Evolutionary conservation across 1,140 invertebrate genomes (phyloP), one percentile per base, ranked within the genome.

Genomic region (Drosophila simulans): DNA sequence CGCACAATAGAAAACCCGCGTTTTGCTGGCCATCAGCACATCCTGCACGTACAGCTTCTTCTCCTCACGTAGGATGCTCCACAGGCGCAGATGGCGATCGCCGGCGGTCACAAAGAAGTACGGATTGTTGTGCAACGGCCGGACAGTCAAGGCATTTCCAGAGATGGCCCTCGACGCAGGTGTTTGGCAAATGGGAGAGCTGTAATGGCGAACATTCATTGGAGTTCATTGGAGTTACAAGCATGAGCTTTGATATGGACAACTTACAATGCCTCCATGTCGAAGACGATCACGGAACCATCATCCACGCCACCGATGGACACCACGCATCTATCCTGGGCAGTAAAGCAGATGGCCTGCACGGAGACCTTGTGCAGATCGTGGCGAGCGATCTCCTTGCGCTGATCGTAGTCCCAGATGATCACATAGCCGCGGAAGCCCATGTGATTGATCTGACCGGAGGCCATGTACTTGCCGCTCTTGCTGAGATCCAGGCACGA

Each of bases 251-350:
- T 4, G 11, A 15, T 2, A 3, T 8, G 35, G 3, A 4, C 5
- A 43, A 43, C 27, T 5, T 10, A 94, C 72, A 93, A 94, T 2
- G 93, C 93, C 34, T 93, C 80, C 53, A 96, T 94, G 82, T 97
- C 95, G 94, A 95, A 97, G 7, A 97, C 94, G 31, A 97, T 94
- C 27, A 97, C 95, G 77, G 95, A 95, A 22, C 97, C 96, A 92
- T 98, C 97, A 92, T 99, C 98, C 71, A 95, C 94, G 1, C 98
- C 98, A 13, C 98, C 98, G 35, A 98, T 93, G 3, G 97, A 97
- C 37, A 97, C 94, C 53, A 98, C 93, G 91, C 95, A 98, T 45
- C 94, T 94, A 66, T 97, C 96, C 91, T 97, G 95, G 25, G 94
- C 94, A 0, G 97, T 96, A 91, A 98, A 98, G 13, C 94, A 94